phyloP scores from a whole-genome alignment of 1,140 invertebrate species.

The Bombus pascuorum region DNA sequence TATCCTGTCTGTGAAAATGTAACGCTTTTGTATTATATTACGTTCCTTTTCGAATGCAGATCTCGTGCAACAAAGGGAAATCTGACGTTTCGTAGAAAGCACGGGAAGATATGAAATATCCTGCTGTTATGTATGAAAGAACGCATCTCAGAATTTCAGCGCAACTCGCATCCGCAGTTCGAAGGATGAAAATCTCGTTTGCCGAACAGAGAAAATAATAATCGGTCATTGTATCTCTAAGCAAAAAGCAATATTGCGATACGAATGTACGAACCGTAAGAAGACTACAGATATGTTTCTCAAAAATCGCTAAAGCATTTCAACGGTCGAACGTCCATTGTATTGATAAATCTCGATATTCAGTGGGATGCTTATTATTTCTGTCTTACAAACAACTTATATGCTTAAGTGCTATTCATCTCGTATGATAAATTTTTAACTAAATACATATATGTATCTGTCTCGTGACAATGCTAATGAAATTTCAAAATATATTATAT shows the following conservation, averaged over 20 bases:
- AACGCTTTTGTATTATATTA: slow-evolving; percentile 26
- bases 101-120: slow-evolving; percentile 25
- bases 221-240: neutral
- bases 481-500: no score
- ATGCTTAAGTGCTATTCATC: no score
- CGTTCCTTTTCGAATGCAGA: slow-evolving; percentile 15
- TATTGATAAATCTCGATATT: no score
- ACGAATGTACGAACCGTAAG: neutral
- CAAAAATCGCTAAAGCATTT: neutral
- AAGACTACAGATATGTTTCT: neutral
- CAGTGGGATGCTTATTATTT: no score
- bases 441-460: no score
- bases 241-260: neutral
- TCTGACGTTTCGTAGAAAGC: slow-evolving; percentile 11
- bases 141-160: slow-evolving; percentile 25
- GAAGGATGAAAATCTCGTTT: neutral
- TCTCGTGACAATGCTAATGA: no score
- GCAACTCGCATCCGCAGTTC: neutral
- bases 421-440: no score
- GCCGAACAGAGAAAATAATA: slow-evolving; percentile 9
- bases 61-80: slow-evolving; percentile 25
- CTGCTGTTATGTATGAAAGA: slow-evolving; percentile 10
- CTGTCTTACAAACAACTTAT: no score
- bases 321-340: neutral
- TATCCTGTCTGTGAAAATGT: slow-evolving; percentile 8